These are phyloP conservation scores for Patella pellucida DNA, from an alignment of 2,888 invertebrate species.

Conservation along the genomic window DNA sequence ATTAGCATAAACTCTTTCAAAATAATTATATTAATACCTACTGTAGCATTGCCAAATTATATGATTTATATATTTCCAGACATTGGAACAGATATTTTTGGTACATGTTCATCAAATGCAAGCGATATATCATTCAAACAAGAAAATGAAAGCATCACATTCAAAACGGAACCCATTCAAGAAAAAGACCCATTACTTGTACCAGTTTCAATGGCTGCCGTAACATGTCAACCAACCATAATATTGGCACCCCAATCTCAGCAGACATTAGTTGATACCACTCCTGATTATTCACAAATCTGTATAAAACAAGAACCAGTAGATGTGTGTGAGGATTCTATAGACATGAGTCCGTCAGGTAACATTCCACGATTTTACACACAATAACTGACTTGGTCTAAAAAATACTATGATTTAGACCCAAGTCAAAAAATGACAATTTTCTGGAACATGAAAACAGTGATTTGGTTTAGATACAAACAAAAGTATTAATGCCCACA, in stretches of 20 bases:
- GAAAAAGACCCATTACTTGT: neutral
- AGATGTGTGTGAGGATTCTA: constrained; percentile 42
- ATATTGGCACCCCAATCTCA: constrained; percentile 57
- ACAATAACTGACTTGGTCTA: too few relatives aligned
- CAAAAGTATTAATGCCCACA: too few relatives aligned
- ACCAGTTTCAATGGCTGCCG: neutral
- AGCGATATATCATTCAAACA: constrained; percentile 9
- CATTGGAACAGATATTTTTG: constrained; percentile 88
- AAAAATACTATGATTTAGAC: too few relatives aligned
- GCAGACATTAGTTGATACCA: constrained; percentile 15
- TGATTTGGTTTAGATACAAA: too few relatives aligned
- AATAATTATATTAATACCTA: too few relatives aligned
- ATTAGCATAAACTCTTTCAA: too few relatives aligned
- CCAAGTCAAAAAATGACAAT: too few relatives aligned
- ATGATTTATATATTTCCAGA: constrained; percentile 74
- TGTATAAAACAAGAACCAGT: constrained; percentile 80
- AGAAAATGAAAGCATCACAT: constrained; percentile 63
- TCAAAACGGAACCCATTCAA: constrained; percentile 70
- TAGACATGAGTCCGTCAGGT: constrained; percentile 26
- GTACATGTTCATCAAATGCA: constrained; percentile 77
- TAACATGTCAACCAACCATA: constrained; percentile 72
- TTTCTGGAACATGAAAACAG: too few relatives aligned
- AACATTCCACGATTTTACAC: too few relatives aligned
- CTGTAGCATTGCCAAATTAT: too few relatives aligned
- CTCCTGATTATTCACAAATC: constrained; percentile 75